Base-by-base conservation (phyloP, 2,888 invertebrate species). In the Phaonia tiefii region DNA sequence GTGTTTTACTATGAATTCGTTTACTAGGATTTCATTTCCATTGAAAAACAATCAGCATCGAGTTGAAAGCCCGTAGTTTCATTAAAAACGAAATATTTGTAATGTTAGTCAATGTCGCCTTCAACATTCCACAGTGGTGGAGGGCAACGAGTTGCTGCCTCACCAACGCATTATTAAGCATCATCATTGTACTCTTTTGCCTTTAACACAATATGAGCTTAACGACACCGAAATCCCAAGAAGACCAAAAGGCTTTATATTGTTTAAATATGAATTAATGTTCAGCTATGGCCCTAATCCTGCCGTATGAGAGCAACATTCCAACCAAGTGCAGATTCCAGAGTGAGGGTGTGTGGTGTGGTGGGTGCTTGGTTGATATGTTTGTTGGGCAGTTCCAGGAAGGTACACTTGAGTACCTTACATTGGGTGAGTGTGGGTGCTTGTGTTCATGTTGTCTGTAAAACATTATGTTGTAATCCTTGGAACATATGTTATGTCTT, bases 401-500 rank as follows among this genome's bases (percentile, higher is more conserved):
- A 31, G 63, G 51, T 54, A 46, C 63, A 69, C 31, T 44, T 60
- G 54, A 69, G 54, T 58, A 67, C 17, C 66, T 77, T 54, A 49
- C 20, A 39, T 42, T 56, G 20, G n/a, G n/a, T n/a, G n/a, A n/a
- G n/a, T n/a, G n/a, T n/a, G n/a, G n/a, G n/a, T n/a, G n/a, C n/a
- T n/a, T 63, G 2, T 44, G 58, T 31, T 31, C 31, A 31, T 31
- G 31, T 46, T 1, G 13, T 25, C 54, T 69, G 11, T 42, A 8
- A 73, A 71, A 54, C 37, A 44, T 39, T 58, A 37, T 74, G 63
- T 63, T 22, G 39, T 22, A 77, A 80, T 74, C 66, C 37, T 42
- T 42, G 58, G 15, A 65, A 70, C 73, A 80, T 69, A 80, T 76
- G 76, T 74, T 80, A 20, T 22, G 42, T 17, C 71, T 71, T 74